Conservation (phyloP, 2,797 vertebrate species). For the Bufotes viridis region DNA sequence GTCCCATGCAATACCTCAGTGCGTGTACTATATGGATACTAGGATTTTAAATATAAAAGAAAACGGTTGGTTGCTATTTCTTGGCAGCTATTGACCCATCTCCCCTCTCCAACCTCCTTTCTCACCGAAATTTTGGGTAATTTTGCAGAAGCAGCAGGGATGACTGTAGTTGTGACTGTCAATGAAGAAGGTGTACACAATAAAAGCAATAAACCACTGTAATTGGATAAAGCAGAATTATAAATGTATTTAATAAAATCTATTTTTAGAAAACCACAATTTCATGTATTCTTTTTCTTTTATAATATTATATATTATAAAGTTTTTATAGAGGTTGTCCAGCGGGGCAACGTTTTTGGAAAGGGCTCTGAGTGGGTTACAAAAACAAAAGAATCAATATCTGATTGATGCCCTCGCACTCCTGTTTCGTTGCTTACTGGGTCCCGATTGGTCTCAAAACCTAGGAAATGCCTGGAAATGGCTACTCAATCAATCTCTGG, state of each 20-base stretch:
- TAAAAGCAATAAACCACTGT: conserved; percentile 2
- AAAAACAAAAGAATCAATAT: no score
- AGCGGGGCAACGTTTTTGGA: no score
- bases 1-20: neutral
- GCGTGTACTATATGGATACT: neutral
- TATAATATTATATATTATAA: neutral
- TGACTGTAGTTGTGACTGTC: neutral
- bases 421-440: no score
- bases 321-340: no score
- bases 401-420: no score
- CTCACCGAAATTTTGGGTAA: neutral
- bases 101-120: neutral
- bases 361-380: no score
- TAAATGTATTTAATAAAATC: neutral
- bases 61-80: no score
- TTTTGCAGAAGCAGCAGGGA: neutral
- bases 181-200: neutral
- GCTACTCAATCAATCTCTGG: no score
- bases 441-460: no score
- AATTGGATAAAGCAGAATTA: neutral
- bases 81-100: neutral
- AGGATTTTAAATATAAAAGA: no score
- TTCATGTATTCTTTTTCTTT: neutral
- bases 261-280: neutral
- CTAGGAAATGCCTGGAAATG: no score